Base-by-base conservation (phyloP, 2,797 vertebrate species). In the Buceros bicornis region DNA sequence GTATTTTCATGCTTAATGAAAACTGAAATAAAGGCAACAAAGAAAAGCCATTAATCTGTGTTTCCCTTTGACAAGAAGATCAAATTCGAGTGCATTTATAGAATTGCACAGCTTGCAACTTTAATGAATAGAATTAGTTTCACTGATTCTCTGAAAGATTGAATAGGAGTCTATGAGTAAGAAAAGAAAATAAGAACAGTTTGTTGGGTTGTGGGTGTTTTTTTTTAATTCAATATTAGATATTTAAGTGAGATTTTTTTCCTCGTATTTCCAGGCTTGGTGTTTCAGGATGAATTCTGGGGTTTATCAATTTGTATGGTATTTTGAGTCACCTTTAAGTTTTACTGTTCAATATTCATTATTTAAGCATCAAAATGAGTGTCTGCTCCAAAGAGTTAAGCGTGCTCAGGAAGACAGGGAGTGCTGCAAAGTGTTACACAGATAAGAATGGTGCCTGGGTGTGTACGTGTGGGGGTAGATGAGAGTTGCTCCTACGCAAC, bases 41-140 rank as follows among this genome's bases (percentile, higher is more conserved):
- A 83, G 64, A 66, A 93, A 84, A 64, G 19, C 37, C 58, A 16
- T 91, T 72, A 73, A 64, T 90, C 48, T 87, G 42, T 71, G 33
- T 95, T 94, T 90, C 31, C 20, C 61, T 80, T 94, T 93, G 91
- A 65, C 29, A 90, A 89, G 73, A 94, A 85, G 40, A 78, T 86
- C 62, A 72, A 65, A 60, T 70, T 53, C 54, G 93, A 76, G 67
- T 79, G 17, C n/a, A 16, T 93, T 81, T 43, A 19, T n/a, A 77
- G 60, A 66, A 35, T 80, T 76, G 28, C 77, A 82, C 62, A 70
- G 47, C 64, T 71, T 71, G 57, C 83, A 95, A 42, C 31, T 66
- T 12, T 69, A 87, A 67, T 26, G 26, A 71, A 25, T 8, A 70
- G 54, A 88, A 72, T 56, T 35, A 51, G 80, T 78, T 33, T 18